A percentile compares a stretch with the other conserved stretches of the same genome.
Evolutionary conservation across 1,140 invertebrate species (phyloP).

Genomic region (Polypedilum vanderplanki): DNA sequence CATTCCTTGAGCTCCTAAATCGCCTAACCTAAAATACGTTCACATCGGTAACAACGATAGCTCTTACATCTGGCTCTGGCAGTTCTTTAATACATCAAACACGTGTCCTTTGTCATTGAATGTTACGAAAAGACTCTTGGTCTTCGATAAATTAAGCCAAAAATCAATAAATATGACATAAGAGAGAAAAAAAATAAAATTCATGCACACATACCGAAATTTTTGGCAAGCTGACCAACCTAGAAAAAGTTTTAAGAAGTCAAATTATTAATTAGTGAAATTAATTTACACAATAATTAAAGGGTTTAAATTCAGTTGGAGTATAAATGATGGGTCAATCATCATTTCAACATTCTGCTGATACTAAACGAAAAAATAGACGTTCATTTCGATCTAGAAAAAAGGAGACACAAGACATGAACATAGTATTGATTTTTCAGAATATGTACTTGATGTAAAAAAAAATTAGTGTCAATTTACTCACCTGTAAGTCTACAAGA

Average conservation of each 20-base stretch:
- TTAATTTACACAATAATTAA: too few relatives aligned
- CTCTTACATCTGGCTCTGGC: conserved; percentile 87
- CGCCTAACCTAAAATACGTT: conserved; percentile 90
- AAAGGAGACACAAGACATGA: conserved; percentile 26
- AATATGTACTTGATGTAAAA: too few relatives aligned
- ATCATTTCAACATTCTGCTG: conserved; percentile 90
- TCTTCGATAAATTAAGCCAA: conserved; percentile 78
- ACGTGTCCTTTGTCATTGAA: conserved; percentile 94
- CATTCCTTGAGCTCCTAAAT: conserved; percentile 72
- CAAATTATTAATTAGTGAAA: neutral
- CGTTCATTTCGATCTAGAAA: conserved; percentile 87
- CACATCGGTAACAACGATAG: conserved; percentile 92
- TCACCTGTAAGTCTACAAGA: conserved; percentile 77
- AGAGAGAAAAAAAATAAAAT: too few relatives aligned
- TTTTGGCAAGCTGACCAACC: conserved; percentile 93
- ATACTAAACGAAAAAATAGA: conserved; percentile 87
- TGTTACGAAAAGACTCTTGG: conserved; percentile 91
- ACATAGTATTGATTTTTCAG: neutral
- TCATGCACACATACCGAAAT: conserved; percentile 54
- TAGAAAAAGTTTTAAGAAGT: too few relatives aligned
- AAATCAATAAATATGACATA: too few relatives aligned
- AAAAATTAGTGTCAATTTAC: conserved; percentile 32
- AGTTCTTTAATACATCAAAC: conserved; percentile 81
- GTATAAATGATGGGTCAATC: conserved; percentile 98
- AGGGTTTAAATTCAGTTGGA: conserved; percentile 59